These are phyloP conservation scores for Nycticryphes semicollaris DNA, from an alignment of 2,113 vertebrate species.

Conservation along the genomic window DNA sequence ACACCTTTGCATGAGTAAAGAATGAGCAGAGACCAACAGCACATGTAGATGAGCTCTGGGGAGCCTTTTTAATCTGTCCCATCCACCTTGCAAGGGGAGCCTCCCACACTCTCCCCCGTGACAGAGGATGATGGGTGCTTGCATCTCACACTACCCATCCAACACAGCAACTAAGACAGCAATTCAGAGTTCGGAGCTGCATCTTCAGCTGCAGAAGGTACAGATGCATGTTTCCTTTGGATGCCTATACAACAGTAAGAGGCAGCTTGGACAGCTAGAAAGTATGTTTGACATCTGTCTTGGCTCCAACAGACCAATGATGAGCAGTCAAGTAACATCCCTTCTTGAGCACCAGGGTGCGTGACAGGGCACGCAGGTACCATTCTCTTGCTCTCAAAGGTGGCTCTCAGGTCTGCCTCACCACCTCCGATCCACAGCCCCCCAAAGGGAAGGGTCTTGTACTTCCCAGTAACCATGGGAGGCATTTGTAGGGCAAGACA, in stretches of 20 bases:
- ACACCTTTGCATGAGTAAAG: background rate
- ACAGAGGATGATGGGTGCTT: background rate
- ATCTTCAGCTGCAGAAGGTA: background rate
- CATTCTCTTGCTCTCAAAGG: background rate
- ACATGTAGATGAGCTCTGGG: background rate
- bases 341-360: background rate
- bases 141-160: background rate
- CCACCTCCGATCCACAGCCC: accelerated
- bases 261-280: background rate
- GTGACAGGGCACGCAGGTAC: too few relatives aligned
- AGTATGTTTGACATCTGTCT: background rate
- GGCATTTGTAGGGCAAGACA: background rate
- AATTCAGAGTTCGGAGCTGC: background rate
- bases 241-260: background rate
- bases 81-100: background rate
- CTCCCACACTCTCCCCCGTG: background rate
- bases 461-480: background rate
- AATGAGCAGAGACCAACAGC: background rate
- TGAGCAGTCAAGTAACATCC: background rate
- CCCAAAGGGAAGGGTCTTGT: background rate
- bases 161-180: background rate
- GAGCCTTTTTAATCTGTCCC: background rate
- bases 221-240: background rate
- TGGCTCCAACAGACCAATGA: background rate
- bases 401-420: background rate